Evolutionary conservation across 2,113 vertebrate species (phyloP), one percentile per base, ranked within the genome.

Genomic region (Cromileptes altivelis): DNA sequence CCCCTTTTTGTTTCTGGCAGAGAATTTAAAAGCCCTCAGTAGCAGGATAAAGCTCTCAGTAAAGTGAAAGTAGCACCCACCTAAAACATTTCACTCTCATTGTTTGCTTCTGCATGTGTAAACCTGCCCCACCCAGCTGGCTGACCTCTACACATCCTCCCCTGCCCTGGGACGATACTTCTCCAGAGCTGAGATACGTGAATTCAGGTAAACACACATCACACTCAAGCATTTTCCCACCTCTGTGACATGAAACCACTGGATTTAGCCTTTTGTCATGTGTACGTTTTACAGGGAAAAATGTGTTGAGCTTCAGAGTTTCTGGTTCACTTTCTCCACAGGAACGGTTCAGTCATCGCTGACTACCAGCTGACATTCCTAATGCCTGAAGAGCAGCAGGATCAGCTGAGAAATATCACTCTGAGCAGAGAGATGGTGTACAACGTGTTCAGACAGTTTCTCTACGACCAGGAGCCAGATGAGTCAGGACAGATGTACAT

Each of bases 101-200:
- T 71, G 40, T 71, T 82, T 88, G 23, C 13, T 23, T 81, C 6
- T 82, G 57, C 79, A 42, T 93, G 42, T 72, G 45, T 80, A 9
- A 60, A 56, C 65, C 47, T 70, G 84, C 75, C 33, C 37, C 58
- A 81, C 80, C 69, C 81, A 95, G 95, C 47, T 96, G 27, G 18
- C 27, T 18, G 72, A 30, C 5, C 57, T 95, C 61, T 96, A 92
- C 90, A 81, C 0, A 23, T 81, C 90, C 56, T 96, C 95, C 5
- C 74, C 87, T 19, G 94, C 95, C 33, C 85, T 96, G 82, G 93
- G 89, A 3, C 88, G 95, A 23, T 96, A 95, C 89, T 95, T 96
- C 85, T 78, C 42, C 2, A 1, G 8, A 0, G 90, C 84, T 1
- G 70, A 79, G 37, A 85, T 95, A 15, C 6, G 19, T 0, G 13